Conservation (phyloP, 1,140 invertebrate species). For the Archivesica marissinica region DNA sequence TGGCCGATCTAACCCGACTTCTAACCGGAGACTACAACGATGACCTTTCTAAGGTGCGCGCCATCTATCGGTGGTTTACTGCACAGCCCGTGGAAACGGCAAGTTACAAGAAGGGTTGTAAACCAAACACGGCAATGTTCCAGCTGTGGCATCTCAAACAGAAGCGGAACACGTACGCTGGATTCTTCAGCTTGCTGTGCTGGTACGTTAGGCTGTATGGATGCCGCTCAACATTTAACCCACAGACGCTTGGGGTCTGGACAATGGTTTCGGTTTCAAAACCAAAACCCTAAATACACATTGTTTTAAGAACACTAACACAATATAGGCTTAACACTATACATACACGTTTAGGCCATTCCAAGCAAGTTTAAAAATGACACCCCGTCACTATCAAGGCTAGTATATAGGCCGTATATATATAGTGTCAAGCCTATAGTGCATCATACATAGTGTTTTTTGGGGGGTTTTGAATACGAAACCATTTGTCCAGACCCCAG, state of each 20-base stretch:
- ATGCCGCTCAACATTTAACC: too few relatives aligned
- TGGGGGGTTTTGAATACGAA: not conserved
- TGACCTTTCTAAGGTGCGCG: slow-evolving; percentile 73
- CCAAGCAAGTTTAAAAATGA: too few relatives aligned
- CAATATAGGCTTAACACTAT: too few relatives aligned
- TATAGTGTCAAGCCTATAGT: not conserved
- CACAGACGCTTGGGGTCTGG: too few relatives aligned
- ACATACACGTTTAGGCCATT: too few relatives aligned
- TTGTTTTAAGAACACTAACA: too few relatives aligned
- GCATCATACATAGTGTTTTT: not conserved
- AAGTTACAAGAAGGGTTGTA: slow-evolving; percentile 57
- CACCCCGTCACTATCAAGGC: too few relatives aligned
- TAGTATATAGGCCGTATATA: not conserved
- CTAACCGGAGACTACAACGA: slow-evolving; percentile 64
- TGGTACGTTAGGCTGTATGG: slow-evolving; percentile 66
- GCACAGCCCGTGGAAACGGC: slow-evolving; percentile 66
- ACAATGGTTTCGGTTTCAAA: too few relatives aligned
- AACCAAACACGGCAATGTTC: slow-evolving; percentile 63
- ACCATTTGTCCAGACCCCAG: too few relatives aligned
- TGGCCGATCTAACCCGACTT: slow-evolving; percentile 37
- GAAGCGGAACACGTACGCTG: slow-evolving; percentile 76
- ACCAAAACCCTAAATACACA: too few relatives aligned
- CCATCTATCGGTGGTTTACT: slow-evolving; percentile 77
- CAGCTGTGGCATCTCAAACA: slow-evolving; percentile 77
- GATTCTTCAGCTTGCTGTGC: slow-evolving; percentile 76